phyloP scores from a whole-genome alignment of 2,797 vertebrate species.

The Onychomys arenicola region DNA sequence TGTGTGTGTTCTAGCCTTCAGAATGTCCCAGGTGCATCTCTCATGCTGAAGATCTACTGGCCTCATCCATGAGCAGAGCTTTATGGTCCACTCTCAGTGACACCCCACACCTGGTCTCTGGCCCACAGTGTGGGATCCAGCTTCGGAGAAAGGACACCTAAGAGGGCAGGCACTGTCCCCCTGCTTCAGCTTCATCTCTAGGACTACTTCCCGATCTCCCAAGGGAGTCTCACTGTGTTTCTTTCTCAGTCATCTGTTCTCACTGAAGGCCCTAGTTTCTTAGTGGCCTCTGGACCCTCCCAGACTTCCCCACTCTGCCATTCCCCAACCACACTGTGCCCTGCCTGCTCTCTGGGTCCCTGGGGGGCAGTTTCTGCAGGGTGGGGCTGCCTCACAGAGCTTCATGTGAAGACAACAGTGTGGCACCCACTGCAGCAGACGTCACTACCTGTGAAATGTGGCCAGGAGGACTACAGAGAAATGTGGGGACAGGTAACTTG shows the following conservation, averaged over 20 bases:
- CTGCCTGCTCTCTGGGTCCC: not conserved
- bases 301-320: not conserved
- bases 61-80: not conserved
- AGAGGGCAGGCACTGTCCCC: not conserved
- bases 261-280: not conserved
- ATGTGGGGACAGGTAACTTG: not conserved
- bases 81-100: not conserved
- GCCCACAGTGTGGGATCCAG: not conserved
- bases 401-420: no score
- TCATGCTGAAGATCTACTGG: not conserved
- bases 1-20: not conserved
- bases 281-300: no score
- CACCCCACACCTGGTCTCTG: not conserved
- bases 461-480: not conserved
- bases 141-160: not conserved
- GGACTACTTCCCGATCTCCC: not conserved
- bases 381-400: no score
- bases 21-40: not conserved
- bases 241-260: not conserved
- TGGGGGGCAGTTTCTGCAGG: slow-evolving; percentile 27
- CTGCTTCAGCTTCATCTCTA: not conserved
- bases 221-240: no score
- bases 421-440: fast-evolving
- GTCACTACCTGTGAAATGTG: not conserved
- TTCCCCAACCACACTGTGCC: not conserved